These are phyloP conservation scores for Drosophila arawakana DNA, from an alignment of 1,140 invertebrate species.

Conservation along the genomic window DNA sequence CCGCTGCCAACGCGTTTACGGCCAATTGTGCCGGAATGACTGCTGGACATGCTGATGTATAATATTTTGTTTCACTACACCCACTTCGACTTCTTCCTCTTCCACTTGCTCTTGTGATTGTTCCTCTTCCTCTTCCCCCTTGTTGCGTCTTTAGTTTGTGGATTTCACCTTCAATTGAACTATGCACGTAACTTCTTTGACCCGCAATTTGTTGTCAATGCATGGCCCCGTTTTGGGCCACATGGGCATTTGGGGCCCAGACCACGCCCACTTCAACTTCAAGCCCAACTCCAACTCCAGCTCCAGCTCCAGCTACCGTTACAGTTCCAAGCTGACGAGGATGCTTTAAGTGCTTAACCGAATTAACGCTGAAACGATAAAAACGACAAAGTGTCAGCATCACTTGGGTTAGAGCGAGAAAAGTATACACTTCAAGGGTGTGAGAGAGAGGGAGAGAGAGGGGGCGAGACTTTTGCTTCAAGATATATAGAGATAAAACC, in stretches of 20 bases:
- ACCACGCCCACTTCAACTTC: not conserved
- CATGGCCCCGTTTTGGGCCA: conserved; percentile 38
- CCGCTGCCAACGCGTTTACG: conserved; percentile 82
- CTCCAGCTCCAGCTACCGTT: not conserved
- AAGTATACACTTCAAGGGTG: too few species aligned
- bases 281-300: not conserved
- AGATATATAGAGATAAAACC: conserved; percentile 63
- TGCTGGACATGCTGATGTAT: conserved; percentile 66
- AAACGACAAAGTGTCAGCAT: conserved; percentile 80
- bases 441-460: not conserved
- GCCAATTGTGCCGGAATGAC: conserved; percentile 84
- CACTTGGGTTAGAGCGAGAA: conserved; percentile 27
- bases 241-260: conserved; percentile 32
- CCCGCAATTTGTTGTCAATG: conserved; percentile 48
- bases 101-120: not conserved
- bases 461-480: not conserved
- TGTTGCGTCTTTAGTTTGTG: conserved; percentile 2
- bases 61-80: too few species aligned
- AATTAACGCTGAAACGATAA: conserved; percentile 82
- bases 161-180: conserved; percentile 65
- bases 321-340: conserved; percentile 10
- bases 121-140: not conserved
- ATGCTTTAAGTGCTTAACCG: conserved; percentile 79
- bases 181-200: conserved; percentile 53
- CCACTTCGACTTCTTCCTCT: not conserved